Base-by-base conservation (phyloP, 2,113 vertebrate species). In the Engystomops pustulosus region DNA sequence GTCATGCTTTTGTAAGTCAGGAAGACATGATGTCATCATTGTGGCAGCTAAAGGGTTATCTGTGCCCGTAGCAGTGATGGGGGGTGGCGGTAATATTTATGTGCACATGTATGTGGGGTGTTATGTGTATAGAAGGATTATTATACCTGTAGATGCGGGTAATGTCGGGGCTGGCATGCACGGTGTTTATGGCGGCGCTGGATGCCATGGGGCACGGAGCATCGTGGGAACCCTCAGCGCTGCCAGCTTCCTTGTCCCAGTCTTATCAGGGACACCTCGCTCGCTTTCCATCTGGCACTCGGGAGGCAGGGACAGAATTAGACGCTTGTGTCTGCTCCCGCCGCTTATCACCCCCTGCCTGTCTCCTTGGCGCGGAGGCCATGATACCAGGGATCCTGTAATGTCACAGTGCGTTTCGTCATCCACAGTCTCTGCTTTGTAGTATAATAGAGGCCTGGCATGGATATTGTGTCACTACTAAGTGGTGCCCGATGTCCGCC, bases 251-350 rank as follows among this genome's bases (percentile, higher is more conserved):
- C 44, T 30, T 41, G 69, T 84, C 82, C 76, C 45, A 14, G 25
- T 6, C 81, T 84, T 84, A 77, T 84, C 82, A 76, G 44, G 81
- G 71, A 83, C 38, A 70, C 65, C 81, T 76, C 20, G 30, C 30
- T 67, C 25, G 36, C 65, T 83, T 74, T 83, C 81, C 82, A 84
- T 84, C 82, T 84, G 82, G 82, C 82, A 68, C 44, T 68, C 68
- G 44, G 51, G 30, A 84, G 71, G 3, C 23, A 74, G 25, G 81
- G 81, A 60, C 81, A 68, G 81, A 84, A 68, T 84, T 49, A 51
- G 81, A 34, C 58, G 18, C 44, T 77, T 49, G 14, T 77, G 72
- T 84, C 82, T 84, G 58, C 55, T 17, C 12, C 1, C 27, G 25
- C 12, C 38, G 7, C 49, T 84, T 84, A 78, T 84, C 82, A 53